A percentile compares a stretch with the other conserved stretches of the same genome.
phyloP scores from a whole-genome alignment of 2,888 invertebrate species.

The Mycogona germanica region DNA sequence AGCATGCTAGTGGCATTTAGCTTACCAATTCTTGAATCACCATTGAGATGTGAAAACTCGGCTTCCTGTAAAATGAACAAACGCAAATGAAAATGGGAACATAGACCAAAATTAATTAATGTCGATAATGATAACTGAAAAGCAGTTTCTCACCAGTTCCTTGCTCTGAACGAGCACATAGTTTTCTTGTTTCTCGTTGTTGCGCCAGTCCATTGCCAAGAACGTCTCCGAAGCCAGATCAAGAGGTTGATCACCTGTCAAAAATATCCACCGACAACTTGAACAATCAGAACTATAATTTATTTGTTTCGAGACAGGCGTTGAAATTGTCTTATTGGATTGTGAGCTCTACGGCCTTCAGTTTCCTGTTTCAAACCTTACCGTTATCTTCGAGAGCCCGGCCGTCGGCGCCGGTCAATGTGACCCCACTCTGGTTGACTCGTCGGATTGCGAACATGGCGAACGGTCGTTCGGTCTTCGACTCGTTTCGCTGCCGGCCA shows the following conservation, averaged over 20 bases:
- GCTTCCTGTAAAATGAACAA: slow-evolving; percentile 9
- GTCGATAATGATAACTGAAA: background rate
- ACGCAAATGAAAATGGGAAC: background rate
- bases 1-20: too few species aligned
- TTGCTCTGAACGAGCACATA: slow-evolving; percentile 37
- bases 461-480: slow-evolving; percentile 3
- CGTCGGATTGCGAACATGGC: slow-evolving; percentile 30
- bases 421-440: slow-evolving; percentile 30
- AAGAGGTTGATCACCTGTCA: slow-evolving; percentile 32
- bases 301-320: background rate
- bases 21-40: background rate
- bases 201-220: slow-evolving; percentile 39
- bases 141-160: slow-evolving; percentile 28
- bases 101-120: background rate
- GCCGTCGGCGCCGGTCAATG: slow-evolving; percentile 28
- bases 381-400: slow-evolving; percentile 30
- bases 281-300: background rate
- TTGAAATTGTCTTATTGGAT: background rate
- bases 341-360: too few species aligned
- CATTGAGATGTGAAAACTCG: background rate
- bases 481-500: slow-evolving; percentile 23
- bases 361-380: too few species aligned
- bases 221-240: slow-evolving; percentile 28
- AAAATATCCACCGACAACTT: slow-evolving; percentile 6
- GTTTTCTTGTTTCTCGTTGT: slow-evolving; percentile 33